Conservation (phyloP, 2,888 invertebrate species). For the Meghimatium bilineatum region DNA sequence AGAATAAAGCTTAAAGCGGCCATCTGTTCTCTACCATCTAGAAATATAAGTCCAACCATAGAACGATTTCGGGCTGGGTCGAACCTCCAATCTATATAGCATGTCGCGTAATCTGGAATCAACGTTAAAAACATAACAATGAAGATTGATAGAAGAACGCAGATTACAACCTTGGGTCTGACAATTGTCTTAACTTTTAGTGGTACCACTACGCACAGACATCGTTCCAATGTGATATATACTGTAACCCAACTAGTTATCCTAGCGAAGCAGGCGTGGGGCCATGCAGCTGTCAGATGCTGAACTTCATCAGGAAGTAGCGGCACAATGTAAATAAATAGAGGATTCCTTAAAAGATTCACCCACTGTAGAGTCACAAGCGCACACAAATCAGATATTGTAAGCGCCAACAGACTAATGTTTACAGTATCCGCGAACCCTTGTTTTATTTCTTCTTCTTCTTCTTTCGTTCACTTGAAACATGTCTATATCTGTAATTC, state of each 20-base stretch:
- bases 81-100: slow-evolving; percentile 14
- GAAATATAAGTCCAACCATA: slow-evolving; percentile 1
- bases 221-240: slow-evolving; percentile 15
- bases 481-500: too few species aligned
- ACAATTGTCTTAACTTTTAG: slow-evolving; percentile 26
- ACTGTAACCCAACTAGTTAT: slow-evolving; percentile 18
- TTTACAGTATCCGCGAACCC: slow-evolving; percentile 3
- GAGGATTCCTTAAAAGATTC: neutral
- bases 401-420: neutral
- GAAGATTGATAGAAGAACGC: neutral
- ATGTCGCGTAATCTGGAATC: neutral
- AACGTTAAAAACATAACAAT: neutral
- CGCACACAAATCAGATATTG: slow-evolving; percentile 4
- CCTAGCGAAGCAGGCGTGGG: slow-evolving; percentile 21
- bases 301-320: slow-evolving; percentile 13
- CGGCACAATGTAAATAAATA: slow-evolving; percentile 6
- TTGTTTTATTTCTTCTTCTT: too few species aligned
- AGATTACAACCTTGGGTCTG: neutral
- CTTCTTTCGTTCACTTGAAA: too few species aligned
- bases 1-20: slow-evolving; percentile 10
- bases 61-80: neutral
- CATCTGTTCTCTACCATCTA: neutral
- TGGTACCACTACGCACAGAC: slow-evolving; percentile 7
- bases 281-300: slow-evolving; percentile 17
- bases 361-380: slow-evolving; percentile 13